These are phyloP conservation scores for Malthinus flaveolus DNA, from an alignment of 2,888 invertebrate species.

Conservation along the genomic window DNA sequence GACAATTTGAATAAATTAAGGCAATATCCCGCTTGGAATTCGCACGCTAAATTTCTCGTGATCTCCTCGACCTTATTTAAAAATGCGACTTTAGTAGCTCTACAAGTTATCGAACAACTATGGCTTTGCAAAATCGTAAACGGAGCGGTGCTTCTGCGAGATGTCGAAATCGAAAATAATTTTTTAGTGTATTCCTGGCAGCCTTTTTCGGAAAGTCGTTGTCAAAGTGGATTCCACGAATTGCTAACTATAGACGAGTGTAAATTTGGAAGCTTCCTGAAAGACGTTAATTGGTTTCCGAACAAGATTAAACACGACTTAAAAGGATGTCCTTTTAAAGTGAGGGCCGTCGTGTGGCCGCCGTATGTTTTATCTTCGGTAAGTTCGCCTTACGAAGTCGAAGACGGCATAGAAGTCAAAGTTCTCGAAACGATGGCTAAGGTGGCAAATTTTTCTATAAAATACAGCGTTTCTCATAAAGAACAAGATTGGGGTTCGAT, in stretches of 20 bases:
- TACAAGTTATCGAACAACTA: slow-evolving; percentile 31
- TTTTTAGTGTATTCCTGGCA: slow-evolving; percentile 42
- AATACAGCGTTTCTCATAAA: slow-evolving; percentile 32
- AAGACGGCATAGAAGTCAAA: slow-evolving; percentile 41
- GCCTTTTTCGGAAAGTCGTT: slow-evolving; percentile 37
- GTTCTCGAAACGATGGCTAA: slow-evolving; percentile 40
- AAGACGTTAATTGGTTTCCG: slow-evolving; percentile 34
- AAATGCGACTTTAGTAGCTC: slow-evolving; percentile 26
- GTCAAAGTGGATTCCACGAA: slow-evolving; percentile 34
- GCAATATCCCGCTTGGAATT: slow-evolving; percentile 34
- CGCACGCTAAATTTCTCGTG: slow-evolving; percentile 37
- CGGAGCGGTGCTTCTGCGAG: slow-evolving; percentile 38
- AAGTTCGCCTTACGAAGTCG: slow-evolving; percentile 12
- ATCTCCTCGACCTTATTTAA: slow-evolving; percentile 35
- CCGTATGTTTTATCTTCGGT: slow-evolving; percentile 44
- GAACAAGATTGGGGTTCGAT: slow-evolving; percentile 38
- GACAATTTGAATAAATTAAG: slow-evolving; percentile 23
- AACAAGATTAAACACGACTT: slow-evolving; percentile 43
- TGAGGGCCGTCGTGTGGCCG: slow-evolving; percentile 43
- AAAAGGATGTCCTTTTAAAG: slow-evolving; percentile 43
- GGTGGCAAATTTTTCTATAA: slow-evolving; percentile 39
- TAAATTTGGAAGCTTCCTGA: slow-evolving; percentile 25
- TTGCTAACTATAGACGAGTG: slow-evolving; percentile 37
- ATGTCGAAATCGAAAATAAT: slow-evolving; percentile 23
- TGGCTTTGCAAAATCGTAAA: slow-evolving; percentile 37